Percentiles rank a stretch among this genome's conserved stretches.
Conservation (phyloP, 2,113 vertebrate genomes). For the Arizona elegans region DNA sequence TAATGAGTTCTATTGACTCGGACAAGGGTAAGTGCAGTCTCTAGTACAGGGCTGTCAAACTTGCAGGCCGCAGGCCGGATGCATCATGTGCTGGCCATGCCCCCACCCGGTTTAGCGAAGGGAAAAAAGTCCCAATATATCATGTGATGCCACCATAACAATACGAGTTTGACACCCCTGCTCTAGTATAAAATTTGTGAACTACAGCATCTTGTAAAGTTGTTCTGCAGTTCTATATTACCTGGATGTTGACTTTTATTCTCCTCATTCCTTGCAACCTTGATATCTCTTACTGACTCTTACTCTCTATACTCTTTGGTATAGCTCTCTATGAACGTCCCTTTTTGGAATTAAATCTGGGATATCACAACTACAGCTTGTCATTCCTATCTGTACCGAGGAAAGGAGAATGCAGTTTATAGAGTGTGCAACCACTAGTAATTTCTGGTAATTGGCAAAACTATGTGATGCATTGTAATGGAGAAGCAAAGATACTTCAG, state of each 20-base stretch:
- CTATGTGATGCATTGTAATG: background rate
- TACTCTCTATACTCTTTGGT: background rate
- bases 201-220: background rate
- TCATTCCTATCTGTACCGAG: background rate
- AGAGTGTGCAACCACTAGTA: background rate
- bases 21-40: background rate
- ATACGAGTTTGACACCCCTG: too few relatives aligned
- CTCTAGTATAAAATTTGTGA: background rate
- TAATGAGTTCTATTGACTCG: background rate
- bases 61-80: too few relatives aligned
- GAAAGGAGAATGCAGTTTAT: background rate
- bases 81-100: too few relatives aligned
- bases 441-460: background rate
- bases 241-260: background rate
- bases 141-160: too few relatives aligned
- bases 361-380: background rate
- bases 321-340: background rate
- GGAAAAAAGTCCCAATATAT: too few relatives aligned
- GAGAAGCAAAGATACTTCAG: background rate
- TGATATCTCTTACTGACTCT: background rate
- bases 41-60: background rate
- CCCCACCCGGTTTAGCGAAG: too few relatives aligned
- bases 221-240: background rate
- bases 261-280: background rate
- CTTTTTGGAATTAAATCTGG: background rate